These are phyloP conservation scores for Myopa tessellatipennis DNA, from an alignment of 2,888 invertebrate genomes.

Conservation along the genomic window DNA sequence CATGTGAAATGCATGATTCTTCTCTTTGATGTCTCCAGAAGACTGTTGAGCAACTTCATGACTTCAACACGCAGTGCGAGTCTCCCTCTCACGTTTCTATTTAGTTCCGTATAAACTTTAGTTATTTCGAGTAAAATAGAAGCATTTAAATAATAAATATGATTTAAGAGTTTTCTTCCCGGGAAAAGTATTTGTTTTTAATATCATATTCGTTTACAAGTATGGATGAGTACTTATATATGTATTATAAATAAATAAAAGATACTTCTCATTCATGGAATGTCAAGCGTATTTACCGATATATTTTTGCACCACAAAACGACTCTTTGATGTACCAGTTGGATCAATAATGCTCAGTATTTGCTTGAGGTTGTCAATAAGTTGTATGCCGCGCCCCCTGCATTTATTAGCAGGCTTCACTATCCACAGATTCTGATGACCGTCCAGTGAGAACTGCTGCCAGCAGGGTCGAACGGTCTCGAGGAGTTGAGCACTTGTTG, in stretches of 20 bases:
- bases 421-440: slow-evolving; percentile 91
- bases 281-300: slow-evolving; percentile 75
- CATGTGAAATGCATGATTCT: too few species aligned
- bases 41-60: too few species aligned
- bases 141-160: too few species aligned
- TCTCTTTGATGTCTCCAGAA: too few species aligned
- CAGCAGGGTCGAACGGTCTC: slow-evolving; percentile 77
- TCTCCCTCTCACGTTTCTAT: too few species aligned
- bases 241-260: too few species aligned
- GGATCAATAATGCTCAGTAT: slow-evolving; percentile 81
- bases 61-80: too few species aligned
- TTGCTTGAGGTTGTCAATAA: slow-evolving; percentile 87
- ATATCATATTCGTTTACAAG: background rate
- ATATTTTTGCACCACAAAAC: slow-evolving; percentile 95
- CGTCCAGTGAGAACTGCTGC: slow-evolving; percentile 87
- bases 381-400: slow-evolving; percentile 88
- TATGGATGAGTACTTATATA: background rate
- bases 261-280: background rate
- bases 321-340: slow-evolving; percentile 76
- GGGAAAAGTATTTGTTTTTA: too few species aligned
- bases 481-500: slow-evolving; percentile 73
- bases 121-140: too few species aligned
- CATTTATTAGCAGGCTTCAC: slow-evolving; percentile 95
- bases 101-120: too few species aligned
- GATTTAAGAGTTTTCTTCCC: too few species aligned